Evolutionary conservation across 2,888 invertebrate species (phyloP).

Genomic region (Heliconius cydno): DNA sequence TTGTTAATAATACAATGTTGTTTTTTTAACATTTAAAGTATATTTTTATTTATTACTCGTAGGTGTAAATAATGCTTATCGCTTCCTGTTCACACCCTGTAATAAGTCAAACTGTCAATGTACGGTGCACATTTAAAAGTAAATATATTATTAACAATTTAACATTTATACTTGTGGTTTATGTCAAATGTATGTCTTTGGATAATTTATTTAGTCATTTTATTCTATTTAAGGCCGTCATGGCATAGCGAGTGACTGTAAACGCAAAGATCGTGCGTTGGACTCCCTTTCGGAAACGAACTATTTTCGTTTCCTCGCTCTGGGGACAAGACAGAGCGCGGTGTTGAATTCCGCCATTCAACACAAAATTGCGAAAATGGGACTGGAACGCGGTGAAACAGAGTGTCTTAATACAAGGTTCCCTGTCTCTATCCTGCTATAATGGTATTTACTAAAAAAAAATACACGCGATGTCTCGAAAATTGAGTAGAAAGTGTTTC

Average conservation of each 20-base stretch:
- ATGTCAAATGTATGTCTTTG: neutral
- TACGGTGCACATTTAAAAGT: neutral
- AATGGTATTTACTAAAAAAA: too few species aligned
- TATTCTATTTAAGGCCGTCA: neutral
- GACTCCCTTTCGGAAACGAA: neutral
- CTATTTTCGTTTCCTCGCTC: neutral
- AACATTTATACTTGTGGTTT: conserved; percentile 28
- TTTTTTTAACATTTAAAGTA: neutral
- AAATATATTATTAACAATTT: conserved; percentile 33
- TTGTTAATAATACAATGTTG: neutral
- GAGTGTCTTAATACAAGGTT: too few species aligned
- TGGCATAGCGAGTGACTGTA: neutral
- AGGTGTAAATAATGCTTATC: conserved; percentile 1
- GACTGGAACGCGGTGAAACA: too few species aligned
- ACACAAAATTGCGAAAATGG: neutral
- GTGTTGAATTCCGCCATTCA: neutral
- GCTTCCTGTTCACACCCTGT: conserved; percentile 6
- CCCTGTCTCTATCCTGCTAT: too few species aligned
- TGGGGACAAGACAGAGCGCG: neutral
- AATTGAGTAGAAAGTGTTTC: too few species aligned
- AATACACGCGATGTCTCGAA: too few species aligned
- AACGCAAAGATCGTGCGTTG: neutral
- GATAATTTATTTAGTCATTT: neutral
- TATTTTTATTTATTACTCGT: neutral
- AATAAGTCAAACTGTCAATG: conserved; percentile 5